A percentile compares a stretch with the other conserved stretches of the same genome.
Conservation (phyloP, 2,888 invertebrate genomes). For the Stegophylla sp. region DNA sequence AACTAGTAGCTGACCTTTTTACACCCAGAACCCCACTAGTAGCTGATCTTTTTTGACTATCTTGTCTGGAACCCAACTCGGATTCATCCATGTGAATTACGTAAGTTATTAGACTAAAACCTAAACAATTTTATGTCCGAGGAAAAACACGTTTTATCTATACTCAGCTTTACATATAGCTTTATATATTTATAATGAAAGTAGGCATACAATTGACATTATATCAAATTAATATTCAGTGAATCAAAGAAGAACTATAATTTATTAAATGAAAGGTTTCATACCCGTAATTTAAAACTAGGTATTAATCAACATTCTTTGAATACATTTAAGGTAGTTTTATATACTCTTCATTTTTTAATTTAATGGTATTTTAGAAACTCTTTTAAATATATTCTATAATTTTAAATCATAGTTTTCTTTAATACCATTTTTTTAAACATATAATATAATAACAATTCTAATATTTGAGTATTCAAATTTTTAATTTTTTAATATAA, state of each 20-base stretch:
- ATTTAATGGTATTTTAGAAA: no score
- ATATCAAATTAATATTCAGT: conserved; percentile 8
- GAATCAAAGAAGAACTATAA: not conserved
- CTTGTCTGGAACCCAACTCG: no score
- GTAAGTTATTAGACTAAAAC: conserved; percentile 8
- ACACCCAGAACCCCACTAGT: no score
- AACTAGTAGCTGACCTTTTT: no score
- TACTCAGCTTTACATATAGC: conserved; percentile 1
- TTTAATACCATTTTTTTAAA: no score
- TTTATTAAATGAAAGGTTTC: not conserved
- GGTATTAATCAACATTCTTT: conserved; percentile 18
- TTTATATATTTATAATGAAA: conserved; percentile 6
- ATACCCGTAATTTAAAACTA: not conserved
- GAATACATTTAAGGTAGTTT: conserved; percentile 2
- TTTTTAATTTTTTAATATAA: no score
- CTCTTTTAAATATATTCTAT: no score
- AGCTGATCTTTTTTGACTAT: no score
- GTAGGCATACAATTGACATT: not conserved
- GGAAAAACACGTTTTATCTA: conserved; percentile 5
- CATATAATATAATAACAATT: no score
- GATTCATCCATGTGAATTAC: conserved; percentile 6
- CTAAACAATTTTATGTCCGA: not conserved
- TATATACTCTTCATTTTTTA: not conserved
- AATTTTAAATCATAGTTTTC: no score
- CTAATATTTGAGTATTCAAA: no score